Conservation (phyloP, 2,113 vertebrate genomes). For the Phrynosoma platyrhinos region DNA sequence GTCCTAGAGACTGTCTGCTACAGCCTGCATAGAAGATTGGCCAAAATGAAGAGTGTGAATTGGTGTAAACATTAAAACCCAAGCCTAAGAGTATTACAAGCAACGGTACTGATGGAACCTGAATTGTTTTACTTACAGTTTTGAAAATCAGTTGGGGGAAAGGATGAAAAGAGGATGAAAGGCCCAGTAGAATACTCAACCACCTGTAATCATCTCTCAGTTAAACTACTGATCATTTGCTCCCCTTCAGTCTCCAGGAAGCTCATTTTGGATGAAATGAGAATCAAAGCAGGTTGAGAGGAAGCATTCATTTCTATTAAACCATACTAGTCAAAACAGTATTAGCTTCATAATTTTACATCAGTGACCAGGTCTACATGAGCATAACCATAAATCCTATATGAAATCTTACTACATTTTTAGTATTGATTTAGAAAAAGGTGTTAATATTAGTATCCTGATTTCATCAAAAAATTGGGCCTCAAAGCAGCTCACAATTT, state of each 20-base stretch:
- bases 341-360: background rate
- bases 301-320: slow-evolving; percentile 56
- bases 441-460: no score
- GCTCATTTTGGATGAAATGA: background rate
- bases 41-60: background rate
- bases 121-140: background rate
- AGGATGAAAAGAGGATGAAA: slow-evolving; percentile 32
- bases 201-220: slow-evolving; percentile 50
- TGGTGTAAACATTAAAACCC: no score
- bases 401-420: slow-evolving; percentile 62
- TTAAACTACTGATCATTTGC: slow-evolving; percentile 41
- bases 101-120: background rate
- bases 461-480: no score
- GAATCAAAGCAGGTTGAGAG: slow-evolving; percentile 28
- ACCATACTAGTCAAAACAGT: slow-evolving; percentile 55
- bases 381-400: slow-evolving; percentile 49
- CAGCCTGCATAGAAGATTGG: background rate
- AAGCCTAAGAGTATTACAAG: no score
- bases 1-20: background rate
- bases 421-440: slow-evolving; percentile 51
- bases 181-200: background rate
- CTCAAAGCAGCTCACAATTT: no score
- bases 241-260: slow-evolving; percentile 8
- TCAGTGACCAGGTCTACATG: slow-evolving; percentile 61
- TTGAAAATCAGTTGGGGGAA: slow-evolving; percentile 44